Evolutionary conservation across 2,888 invertebrate species (phyloP).

Genomic region (Eristalis intricaria): DNA sequence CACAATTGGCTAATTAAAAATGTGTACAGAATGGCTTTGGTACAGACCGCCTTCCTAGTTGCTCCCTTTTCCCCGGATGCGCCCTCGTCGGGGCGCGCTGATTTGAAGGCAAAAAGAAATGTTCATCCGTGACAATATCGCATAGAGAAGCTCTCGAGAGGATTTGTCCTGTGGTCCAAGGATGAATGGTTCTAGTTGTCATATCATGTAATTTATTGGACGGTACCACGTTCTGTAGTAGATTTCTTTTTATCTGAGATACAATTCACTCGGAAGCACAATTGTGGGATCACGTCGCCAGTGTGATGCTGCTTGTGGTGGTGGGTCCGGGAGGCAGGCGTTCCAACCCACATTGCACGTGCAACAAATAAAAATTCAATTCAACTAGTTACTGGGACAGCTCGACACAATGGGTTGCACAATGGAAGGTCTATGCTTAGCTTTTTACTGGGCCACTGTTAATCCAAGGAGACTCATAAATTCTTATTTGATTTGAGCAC

Average conservation of each 20-base stretch:
- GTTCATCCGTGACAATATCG: not conserved
- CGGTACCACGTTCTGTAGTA: not conserved
- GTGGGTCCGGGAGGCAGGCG: not conserved
- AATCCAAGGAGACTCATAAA: not conserved
- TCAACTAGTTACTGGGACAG: conserved; percentile 24
- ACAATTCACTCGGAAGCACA: conserved; percentile 7
- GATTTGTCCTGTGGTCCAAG: not conserved
- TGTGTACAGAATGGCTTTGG: not conserved
- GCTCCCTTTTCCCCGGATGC: no score
- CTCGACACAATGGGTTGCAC: not conserved
- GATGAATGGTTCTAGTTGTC: not conserved
- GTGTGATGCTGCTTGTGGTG: not conserved
- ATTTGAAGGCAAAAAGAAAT: not conserved
- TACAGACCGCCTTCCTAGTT: no score
- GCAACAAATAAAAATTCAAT: conserved; percentile 29
- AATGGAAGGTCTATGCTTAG: not conserved
- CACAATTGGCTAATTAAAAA: conserved; percentile 35
- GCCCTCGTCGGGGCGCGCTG: not conserved
- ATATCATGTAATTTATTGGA: conserved; percentile 10
- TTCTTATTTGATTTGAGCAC: not conserved
- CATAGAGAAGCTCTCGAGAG: not conserved
- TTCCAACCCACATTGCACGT: not conserved
- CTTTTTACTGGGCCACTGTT: not conserved
- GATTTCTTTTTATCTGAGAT: conserved; percentile 10
- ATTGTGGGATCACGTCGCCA: conserved; percentile 7